phyloP scores from a whole-genome alignment of 2,888 invertebrate species.

The Tridacna gigas region DNA sequence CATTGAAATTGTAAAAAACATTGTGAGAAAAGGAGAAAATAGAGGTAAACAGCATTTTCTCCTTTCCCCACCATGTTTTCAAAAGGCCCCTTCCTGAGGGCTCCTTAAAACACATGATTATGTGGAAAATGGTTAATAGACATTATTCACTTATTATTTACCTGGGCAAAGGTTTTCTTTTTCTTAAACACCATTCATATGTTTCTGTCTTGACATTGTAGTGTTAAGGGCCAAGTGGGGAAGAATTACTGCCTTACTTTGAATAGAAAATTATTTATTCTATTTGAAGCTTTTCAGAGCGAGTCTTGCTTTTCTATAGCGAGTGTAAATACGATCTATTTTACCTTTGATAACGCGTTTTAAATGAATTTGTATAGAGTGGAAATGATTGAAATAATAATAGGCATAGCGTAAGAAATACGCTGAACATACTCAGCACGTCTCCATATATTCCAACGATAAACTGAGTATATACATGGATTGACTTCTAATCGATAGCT shows the following conservation, averaged over 20 bases:
- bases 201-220: neutral
- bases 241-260: slow-evolving; percentile 15
- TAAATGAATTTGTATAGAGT: neutral
- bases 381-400: neutral
- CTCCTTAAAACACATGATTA: neutral
- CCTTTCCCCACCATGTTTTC: neutral
- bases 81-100: neutral
- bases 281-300: slow-evolving; percentile 25
- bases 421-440: neutral
- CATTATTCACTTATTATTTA: no score
- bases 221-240: neutral
- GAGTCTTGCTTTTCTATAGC: slow-evolving; percentile 38
- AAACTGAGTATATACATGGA: no score
- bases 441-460: no score
- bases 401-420: neutral
- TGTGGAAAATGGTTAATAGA: neutral
- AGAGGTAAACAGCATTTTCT: neutral
- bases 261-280: slow-evolving; percentile 25
- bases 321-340: slow-evolving; percentile 40
- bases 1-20: neutral
- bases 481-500: no score
- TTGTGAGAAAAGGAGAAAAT: neutral
- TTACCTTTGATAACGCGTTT: slow-evolving; percentile 19
- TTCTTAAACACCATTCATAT: neutral
- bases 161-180: no score